Evolutionary conservation across 2,888 invertebrate genomes (phyloP).

Genomic region (Achlya flavicornis): DNA sequence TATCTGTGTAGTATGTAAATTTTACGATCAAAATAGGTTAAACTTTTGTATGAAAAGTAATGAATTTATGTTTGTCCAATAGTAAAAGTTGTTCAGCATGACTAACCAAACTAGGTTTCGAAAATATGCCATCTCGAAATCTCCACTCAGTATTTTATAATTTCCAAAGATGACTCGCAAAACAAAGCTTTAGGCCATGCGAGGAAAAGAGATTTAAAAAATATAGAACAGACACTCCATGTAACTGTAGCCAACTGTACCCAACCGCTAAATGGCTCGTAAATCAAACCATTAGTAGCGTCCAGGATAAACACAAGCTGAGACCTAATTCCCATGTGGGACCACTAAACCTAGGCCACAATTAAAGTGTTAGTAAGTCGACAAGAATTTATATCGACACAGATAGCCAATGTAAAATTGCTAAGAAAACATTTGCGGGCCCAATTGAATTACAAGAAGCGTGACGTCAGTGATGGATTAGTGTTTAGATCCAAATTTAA

Average conservation of each 20-base stretch:
- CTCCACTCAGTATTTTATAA: too few species aligned
- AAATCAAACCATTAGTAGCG: conserved; percentile 49
- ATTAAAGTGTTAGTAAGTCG: conserved; percentile 37
- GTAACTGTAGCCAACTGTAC: conserved; percentile 12
- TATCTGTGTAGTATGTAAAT: too few species aligned
- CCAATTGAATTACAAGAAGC: neutral
- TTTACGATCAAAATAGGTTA: too few species aligned
- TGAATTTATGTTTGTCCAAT: too few species aligned
- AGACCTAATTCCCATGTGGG: conserved; percentile 55
- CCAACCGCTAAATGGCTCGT: conserved; percentile 23
- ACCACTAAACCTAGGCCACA: conserved; percentile 49
- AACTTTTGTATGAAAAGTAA: too few species aligned
- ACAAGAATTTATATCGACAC: conserved; percentile 27
- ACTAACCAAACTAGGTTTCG: too few species aligned
- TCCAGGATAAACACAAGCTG: conserved; percentile 36
- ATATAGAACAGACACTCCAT: neutral
- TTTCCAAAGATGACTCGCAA: too few species aligned
- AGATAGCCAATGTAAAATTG: neutral
- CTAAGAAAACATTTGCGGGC: neutral
- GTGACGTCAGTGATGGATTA: neutral
- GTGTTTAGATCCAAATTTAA: neutral
- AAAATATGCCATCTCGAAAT: too few species aligned
- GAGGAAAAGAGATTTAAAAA: neutral
- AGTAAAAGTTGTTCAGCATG: too few species aligned
- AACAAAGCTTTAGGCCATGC: too few species aligned